Percentiles rank a stretch among this genome's conserved stretches.
Evolutionary conservation across 2,888 invertebrate genomes (phyloP).

Genomic region (Melieria picta): DNA sequence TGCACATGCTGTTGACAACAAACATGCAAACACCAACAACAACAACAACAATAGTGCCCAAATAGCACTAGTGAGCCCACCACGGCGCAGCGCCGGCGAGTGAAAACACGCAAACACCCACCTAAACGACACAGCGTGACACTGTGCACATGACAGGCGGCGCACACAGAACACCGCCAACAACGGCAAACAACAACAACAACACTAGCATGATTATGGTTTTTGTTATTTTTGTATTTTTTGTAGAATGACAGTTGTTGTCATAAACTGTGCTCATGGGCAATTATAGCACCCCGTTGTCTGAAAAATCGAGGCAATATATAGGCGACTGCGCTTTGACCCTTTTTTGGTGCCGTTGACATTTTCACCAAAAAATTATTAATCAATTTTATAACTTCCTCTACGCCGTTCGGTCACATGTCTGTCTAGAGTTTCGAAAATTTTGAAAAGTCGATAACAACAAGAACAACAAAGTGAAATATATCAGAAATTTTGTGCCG

Average conservation of each 20-base stretch:
- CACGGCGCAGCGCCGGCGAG: background rate
- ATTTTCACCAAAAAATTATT: conserved; percentile 23
- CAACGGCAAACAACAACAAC: background rate
- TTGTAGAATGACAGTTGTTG: conserved; percentile 19
- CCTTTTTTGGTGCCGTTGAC: conserved; percentile 21
- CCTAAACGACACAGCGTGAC: conserved; percentile 5
- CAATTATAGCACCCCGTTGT: conserved; percentile 8
- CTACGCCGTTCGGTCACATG: conserved; percentile 8
- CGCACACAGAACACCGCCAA: background rate
- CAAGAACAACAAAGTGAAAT: no score
- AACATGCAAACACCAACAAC: conserved; percentile 16
- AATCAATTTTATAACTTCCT: conserved; percentile 22
- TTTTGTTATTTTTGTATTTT: no score
- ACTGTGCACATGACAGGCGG: background rate
- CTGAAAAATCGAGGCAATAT: background rate
- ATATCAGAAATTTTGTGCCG: no score
- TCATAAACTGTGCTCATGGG: conserved; percentile 27
- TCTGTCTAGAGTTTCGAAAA: background rate
- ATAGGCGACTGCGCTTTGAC: background rate
- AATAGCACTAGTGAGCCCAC: background rate
- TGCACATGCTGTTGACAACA: conserved; percentile 30
- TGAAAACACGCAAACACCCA: conserved; percentile 22
- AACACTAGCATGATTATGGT: no score
- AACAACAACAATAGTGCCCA: background rate
- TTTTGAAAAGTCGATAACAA: background rate